Evolutionary conservation across 2,113 vertebrate genomes (phyloP).

Genomic region (Cephalopterus ornatus): DNA sequence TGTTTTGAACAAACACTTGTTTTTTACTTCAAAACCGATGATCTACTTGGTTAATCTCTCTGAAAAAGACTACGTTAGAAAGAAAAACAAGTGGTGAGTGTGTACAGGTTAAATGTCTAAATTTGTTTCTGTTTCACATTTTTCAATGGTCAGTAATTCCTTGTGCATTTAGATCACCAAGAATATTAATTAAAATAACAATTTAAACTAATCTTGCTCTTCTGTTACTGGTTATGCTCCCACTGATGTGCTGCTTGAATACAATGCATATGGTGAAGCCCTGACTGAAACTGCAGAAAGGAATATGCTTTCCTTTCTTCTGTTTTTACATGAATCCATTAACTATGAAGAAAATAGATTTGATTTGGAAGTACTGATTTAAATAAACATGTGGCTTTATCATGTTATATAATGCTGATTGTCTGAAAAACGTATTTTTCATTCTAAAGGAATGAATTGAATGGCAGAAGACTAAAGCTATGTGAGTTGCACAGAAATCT

Average conservation of each 20-base stretch:
- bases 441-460: background rate
- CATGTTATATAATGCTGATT: background rate
- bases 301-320: background rate
- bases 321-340: background rate
- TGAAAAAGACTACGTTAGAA: constrained; percentile 96
- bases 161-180: background rate
- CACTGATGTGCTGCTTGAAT: background rate
- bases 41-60: constrained; percentile 98
- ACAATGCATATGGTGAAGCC: background rate
- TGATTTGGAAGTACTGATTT: background rate
- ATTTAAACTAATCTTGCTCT: background rate
- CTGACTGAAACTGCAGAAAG: background rate
- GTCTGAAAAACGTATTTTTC: background rate
- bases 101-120: background rate
- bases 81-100: constrained; percentile 98
- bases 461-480: background rate
- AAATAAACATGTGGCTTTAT: background rate
- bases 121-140: background rate
- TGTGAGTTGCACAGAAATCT: background rate
- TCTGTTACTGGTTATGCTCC: background rate
- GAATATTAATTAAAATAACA: background rate
- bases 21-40: constrained; percentile 98
- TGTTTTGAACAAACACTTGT: constrained; percentile 95
- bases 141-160: background rate
- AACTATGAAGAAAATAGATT: background rate